These are phyloP conservation scores for Cettia cetti DNA, from an alignment of 2,113 vertebrate genomes.

Conservation along the genomic window DNA sequence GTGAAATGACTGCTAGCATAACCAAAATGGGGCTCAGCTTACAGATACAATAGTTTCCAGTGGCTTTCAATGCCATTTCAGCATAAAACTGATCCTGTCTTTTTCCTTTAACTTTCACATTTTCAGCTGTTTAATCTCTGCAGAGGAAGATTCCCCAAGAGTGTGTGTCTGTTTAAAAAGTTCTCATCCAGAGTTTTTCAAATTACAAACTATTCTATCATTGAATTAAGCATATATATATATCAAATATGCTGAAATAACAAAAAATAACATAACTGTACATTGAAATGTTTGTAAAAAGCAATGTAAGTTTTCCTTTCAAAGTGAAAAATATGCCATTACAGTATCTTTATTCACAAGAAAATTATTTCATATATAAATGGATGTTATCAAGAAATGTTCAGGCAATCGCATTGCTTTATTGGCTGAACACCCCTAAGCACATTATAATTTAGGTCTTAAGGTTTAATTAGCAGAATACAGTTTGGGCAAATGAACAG, in stretches of 20 bases:
- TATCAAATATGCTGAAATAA: background rate
- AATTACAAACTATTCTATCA: background rate
- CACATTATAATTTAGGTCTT: conserved; percentile 67
- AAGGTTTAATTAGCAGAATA: conserved; percentile 74
- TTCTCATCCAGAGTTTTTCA: background rate
- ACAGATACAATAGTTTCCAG: background rate
- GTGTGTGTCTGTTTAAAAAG: background rate
- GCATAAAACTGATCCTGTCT: background rate
- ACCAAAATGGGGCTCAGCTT: background rate
- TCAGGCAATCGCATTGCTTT: background rate
- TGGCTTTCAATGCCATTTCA: background rate
- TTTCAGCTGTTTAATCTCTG: background rate
- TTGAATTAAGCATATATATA: background rate
- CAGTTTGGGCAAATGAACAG: conserved; percentile 68
- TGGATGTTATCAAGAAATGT: background rate
- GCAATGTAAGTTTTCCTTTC: background rate
- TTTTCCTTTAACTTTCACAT: background rate
- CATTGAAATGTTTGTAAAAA: background rate
- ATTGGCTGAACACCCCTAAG: conserved; percentile 28
- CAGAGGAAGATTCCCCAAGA: background rate
- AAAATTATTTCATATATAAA: background rate
- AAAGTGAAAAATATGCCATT: background rate
- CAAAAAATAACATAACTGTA: background rate
- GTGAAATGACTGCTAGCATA: background rate
- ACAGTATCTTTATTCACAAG: background rate